Evolutionary conservation across 2,888 invertebrate genomes (phyloP), one percentile per base, ranked within the genome.

Genomic region (Brachypterus glaber): DNA sequence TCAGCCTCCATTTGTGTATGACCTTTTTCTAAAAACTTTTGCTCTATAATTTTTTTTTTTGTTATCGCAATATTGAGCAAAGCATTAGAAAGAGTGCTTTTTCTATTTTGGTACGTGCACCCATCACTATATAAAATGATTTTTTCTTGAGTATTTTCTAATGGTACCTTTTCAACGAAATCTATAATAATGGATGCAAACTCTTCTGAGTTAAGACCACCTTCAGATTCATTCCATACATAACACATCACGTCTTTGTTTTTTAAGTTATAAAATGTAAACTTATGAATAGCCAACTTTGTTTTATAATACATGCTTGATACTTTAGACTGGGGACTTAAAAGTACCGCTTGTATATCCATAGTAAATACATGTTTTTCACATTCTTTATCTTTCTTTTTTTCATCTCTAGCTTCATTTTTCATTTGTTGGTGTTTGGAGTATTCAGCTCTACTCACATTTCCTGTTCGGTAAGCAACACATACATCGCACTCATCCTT

Each of bases 221-320:
- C 37, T 33, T 40, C 35, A 17, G 21, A 2, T 29, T 43, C 40
- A 12, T 35, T 26, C 36, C 36, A 36, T 4, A 36, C n/a, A 36
- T 13, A 41, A 47, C 51, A 54, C 44, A 30, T n/a, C n/a, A n/a
- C n/a, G 36, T 46, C 15, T 29, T 12, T 29, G 16, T 21, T 29
- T 14, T 12, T 35, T 11, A 53, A 17, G 32, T 55, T 32, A 35
- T 36, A 52, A 29, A 56, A 24, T 2, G 46, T 50, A 36, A 50
- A 54, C 35, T 56, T 53, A 33, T 55, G 52, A 7, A 44, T 36
- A 5, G 37, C 33, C 8, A 56, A 35, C 33, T 56, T 54, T 2
- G 46, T 46, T 40, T 51, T 53, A 33, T 44, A 55, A 36, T 55
- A 53, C 2, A 47, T 13, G n/a, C 30, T 30, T 4, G 17, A 29